Conservation (phyloP, 2,113 vertebrate genomes). For the Camarhynchus parvulus region DNA sequence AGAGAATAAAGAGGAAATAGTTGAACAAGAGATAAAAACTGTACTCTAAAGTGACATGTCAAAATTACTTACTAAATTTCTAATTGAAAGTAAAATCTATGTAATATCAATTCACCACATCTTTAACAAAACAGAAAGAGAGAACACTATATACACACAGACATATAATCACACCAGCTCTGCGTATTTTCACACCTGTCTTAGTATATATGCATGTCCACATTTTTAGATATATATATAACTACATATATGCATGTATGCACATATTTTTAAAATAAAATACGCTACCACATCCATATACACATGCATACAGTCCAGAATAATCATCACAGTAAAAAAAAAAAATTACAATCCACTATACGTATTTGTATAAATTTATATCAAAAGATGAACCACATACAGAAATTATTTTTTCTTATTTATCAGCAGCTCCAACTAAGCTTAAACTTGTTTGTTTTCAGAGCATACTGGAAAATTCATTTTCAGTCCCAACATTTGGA, state of each 20-base stretch:
- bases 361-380: background rate
- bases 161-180: background rate
- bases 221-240: too few species aligned
- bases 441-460: background rate
- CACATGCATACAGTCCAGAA: background rate
- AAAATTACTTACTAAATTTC: background rate
- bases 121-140: background rate
- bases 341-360: background rate
- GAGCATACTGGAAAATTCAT: background rate
- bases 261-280: background rate
- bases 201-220: fast-evolving
- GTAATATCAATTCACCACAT: background rate
- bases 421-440: background rate
- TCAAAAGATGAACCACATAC: background rate
- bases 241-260: background rate
- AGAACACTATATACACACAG: background rate
- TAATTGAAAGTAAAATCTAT: background rate
- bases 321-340: background rate
- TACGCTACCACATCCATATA: background rate
- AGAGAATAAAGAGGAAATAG: slow-evolving; percentile 40
- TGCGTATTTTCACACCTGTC: background rate
- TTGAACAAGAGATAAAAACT: background rate
- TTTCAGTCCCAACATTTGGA: background rate
- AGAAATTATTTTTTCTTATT: background rate
- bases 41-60: background rate